A percentile compares a stretch with the other conserved stretches of the same genome.
These are phyloP conservation scores for Peribatodes rhomboidaria DNA, from an alignment of 2,888 invertebrate species.

Conservation along the genomic window DNA sequence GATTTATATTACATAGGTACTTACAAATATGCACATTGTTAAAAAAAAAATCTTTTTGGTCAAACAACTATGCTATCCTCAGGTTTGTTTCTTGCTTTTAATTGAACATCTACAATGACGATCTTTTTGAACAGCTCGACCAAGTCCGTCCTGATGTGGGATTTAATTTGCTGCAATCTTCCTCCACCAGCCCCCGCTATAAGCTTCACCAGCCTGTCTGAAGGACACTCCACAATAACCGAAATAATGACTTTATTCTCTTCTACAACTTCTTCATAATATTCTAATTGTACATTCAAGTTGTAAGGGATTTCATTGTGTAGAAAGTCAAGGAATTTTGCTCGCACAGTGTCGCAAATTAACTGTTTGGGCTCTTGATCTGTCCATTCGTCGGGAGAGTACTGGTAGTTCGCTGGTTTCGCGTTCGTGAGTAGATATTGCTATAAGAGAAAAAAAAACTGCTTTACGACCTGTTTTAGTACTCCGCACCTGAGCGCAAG, in stretches of 20 bases:
- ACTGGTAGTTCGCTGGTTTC: slow-evolving; percentile 89
- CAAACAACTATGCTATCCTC: slow-evolving; percentile 27
- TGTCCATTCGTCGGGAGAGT: slow-evolving; percentile 89
- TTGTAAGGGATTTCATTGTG: slow-evolving; percentile 95
- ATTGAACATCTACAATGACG: slow-evolving; percentile 73
- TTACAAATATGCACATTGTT: background rate
- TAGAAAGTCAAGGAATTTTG: slow-evolving; percentile 93
- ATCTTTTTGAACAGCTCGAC: slow-evolving; percentile 88
- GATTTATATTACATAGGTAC: slow-evolving; percentile 2
- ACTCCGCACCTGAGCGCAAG: too few species aligned
- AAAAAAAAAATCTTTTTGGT: background rate
- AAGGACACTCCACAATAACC: slow-evolving; percentile 88
- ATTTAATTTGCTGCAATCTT: slow-evolving; percentile 90
- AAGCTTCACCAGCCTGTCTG: slow-evolving; percentile 87
- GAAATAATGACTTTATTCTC: slow-evolving; percentile 79
- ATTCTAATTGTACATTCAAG: slow-evolving; percentile 89
- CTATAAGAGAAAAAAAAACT: slow-evolving; percentile 72
- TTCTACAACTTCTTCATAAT: slow-evolving; percentile 86
- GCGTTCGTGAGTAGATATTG: slow-evolving; percentile 90
- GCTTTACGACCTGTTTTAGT: too few species aligned
- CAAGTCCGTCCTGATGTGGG: slow-evolving; percentile 88
- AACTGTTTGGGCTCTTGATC: slow-evolving; percentile 91
- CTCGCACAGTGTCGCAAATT: slow-evolving; percentile 91
- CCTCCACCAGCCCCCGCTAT: slow-evolving; percentile 90
- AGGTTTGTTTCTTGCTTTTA: slow-evolving; percentile 54